These are phyloP conservation scores for Drosophila leontia DNA, from an alignment of 1,140 invertebrate species.

Conservation along the genomic window DNA sequence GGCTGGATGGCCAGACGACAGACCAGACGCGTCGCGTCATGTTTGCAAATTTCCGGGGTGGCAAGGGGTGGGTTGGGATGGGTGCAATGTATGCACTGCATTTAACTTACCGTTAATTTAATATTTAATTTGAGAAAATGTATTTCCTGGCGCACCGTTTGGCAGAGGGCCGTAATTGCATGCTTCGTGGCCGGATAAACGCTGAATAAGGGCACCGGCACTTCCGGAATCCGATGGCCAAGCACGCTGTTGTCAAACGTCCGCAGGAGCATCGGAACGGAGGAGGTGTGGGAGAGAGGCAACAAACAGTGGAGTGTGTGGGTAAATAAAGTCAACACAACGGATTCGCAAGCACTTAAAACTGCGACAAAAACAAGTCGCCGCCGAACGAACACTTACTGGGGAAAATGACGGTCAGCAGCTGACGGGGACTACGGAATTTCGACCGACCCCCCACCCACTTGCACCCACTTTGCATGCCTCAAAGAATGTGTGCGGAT, in stretches of 20 bases:
- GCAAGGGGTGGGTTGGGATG: not conserved
- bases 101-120: conserved; percentile 86
- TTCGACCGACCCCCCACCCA: conserved; percentile 1
- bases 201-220: conserved; percentile 85
- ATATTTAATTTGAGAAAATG: conserved; percentile 86
- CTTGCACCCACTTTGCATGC: conserved; percentile 35
- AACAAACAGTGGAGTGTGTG: conserved; percentile 27
- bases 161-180: conserved; percentile 86
- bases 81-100: conserved; percentile 68
- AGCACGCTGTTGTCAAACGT: conserved; percentile 82
- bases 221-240: conserved; percentile 85
- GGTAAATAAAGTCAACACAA: conserved; percentile 80
- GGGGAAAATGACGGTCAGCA: conserved; percentile 62
- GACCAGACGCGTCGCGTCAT: conserved; percentile 39
- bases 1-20: conserved; percentile 10
- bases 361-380: conserved; percentile 57
- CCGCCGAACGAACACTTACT: conserved; percentile 34
- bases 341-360: conserved; percentile 73
- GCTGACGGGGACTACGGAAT: conserved; percentile 42
- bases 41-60: conserved; percentile 33
- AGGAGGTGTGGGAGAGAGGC: not conserved
- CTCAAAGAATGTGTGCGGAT: conserved; percentile 47
- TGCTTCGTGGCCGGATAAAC: conserved; percentile 87
- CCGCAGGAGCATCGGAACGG: conserved; percentile 14
- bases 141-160: conserved; percentile 87